Evolutionary conservation across 1,140 invertebrate genomes (phyloP), one percentile per base, ranked within the genome.

Genomic region (Drosophila carrolli): DNA sequence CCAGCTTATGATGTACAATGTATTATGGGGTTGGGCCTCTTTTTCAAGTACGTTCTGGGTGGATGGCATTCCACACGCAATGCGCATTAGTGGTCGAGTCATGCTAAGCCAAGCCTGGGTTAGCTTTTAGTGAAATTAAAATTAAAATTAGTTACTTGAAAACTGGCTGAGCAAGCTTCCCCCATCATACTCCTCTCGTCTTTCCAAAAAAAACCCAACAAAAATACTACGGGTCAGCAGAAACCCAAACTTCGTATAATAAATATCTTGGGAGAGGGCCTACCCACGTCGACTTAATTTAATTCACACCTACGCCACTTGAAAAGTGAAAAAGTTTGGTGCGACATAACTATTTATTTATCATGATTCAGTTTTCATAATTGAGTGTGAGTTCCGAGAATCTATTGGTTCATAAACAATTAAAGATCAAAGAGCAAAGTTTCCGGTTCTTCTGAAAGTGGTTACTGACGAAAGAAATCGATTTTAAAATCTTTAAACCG

Each of bases 51-150:
- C 75, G 61, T 59, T 66, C 74, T 78, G 51, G 57, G 37, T 74
- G 68, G 77, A 53, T 66, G 29, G 47, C 8, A 51, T 62, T 62
- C 63, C 60, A 71, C 81, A 85, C 81, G 81, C 81, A 85, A 85
- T 61, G 35, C 67, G 58, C 59, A 79, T 81, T 81, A 81, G 63
- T 40, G 54, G 40, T 38, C 29, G 19, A 58, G 46, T 29, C 54
- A 59, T 40, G 72, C 61, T 50, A 77, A 71, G 77, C 77, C 81
- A 68, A 41, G 51, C 61, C 63, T 44, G 56, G 40, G 35, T 11
- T 75, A 57, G 68, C 82, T 86, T 83, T 86, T 86, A 86, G 75
- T 65, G 55, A 79, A 86, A 86, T 86, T 86, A 86, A 82, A 86
- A 86, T 57, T 72, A 67, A 66, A 66, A 59, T 44, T 16, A 32